Evolutionary conservation across 2,113 vertebrate species (phyloP), one percentile per base, ranked within the genome.

Genomic region (Halcyon senegalensis): DNA sequence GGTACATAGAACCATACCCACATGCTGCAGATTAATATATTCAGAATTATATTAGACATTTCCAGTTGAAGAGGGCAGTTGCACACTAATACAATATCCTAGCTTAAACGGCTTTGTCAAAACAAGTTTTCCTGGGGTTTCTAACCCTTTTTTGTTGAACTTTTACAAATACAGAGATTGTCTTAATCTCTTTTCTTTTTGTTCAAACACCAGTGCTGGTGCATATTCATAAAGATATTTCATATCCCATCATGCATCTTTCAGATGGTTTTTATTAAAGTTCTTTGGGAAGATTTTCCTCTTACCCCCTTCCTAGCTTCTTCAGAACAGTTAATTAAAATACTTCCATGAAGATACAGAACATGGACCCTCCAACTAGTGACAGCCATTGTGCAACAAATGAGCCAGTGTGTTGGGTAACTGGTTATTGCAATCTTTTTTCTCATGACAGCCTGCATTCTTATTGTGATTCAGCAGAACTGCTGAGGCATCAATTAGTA

Each of bases 401-500:
- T 13, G 70, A 73, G 41, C 60, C 56, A 62, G 20, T 77, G 91
- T 92, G 44, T 62, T 88, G 90, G 81, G 62, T 75, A 95, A 69
- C 67, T 92, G 55, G 41, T 60, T 96, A 87, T 93, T 94, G 89
- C 55, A 87, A 95, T 37, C 83, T 72, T 75, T n/a, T 93, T 86
- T 89, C 85, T 66, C 55, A 89, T 84, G 87, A 53, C 75, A 93
- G 88, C 43, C 89, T 94, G 77, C 84, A 77, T 94, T 96, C 93
- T 96, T 95, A 84, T 59, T 96, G 91, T 83, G 94, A 97, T 97
- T 97, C 94, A 94, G 73, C 81, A 97, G 97, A 98, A 98, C 95
- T 96, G 93, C 94, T 97, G 96, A 96, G 90, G 73, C 93, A 97
- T 96, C 96, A 97, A 95, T 98, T 98, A 98, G 84, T 70, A 88